phyloP scores from a whole-genome alignment of 1,140 invertebrate genomes.

The Achroia grisella region DNA sequence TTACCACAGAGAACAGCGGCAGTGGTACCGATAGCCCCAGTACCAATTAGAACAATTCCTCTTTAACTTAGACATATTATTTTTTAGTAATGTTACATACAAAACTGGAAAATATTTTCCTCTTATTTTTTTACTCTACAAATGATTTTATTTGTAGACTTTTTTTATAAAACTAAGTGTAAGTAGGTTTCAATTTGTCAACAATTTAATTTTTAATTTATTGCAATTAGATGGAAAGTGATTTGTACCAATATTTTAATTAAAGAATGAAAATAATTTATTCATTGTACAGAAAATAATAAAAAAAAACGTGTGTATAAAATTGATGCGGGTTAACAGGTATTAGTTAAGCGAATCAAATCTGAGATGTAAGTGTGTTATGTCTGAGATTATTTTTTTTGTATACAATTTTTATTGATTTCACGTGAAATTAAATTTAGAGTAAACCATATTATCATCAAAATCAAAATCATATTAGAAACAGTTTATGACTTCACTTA shows the following conservation, averaged over 20 bases:
- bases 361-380: constrained; percentile 1
- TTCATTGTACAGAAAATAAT: not conserved
- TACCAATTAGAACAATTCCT: constrained; percentile 63
- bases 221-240: too few relatives aligned
- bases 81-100: constrained; percentile 25
- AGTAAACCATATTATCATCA: too few relatives aligned
- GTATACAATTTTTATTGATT: constrained; percentile 4
- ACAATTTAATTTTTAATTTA: constrained; percentile 36
- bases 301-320: constrained; percentile 3
- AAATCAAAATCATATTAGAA: too few relatives aligned
- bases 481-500: too few relatives aligned
- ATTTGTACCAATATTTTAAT: constrained; percentile 3
- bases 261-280: constrained; percentile 18
- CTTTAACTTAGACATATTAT: constrained; percentile 2
- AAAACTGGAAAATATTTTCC: constrained; percentile 47
- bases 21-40: constrained; percentile 85
- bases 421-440: not conserved
- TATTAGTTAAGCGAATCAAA: too few relatives aligned
- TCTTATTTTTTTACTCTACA: constrained; percentile 71
- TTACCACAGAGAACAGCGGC: constrained; percentile 79
- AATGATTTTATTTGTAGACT: constrained; percentile 68
- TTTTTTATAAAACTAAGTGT: constrained; percentile 51
- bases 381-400: constrained; percentile 10
- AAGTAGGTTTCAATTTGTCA: constrained; percentile 57
- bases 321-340: too few relatives aligned